phyloP scores from a whole-genome alignment of 2,888 invertebrate species.

The Pseudanteris insignis region DNA sequence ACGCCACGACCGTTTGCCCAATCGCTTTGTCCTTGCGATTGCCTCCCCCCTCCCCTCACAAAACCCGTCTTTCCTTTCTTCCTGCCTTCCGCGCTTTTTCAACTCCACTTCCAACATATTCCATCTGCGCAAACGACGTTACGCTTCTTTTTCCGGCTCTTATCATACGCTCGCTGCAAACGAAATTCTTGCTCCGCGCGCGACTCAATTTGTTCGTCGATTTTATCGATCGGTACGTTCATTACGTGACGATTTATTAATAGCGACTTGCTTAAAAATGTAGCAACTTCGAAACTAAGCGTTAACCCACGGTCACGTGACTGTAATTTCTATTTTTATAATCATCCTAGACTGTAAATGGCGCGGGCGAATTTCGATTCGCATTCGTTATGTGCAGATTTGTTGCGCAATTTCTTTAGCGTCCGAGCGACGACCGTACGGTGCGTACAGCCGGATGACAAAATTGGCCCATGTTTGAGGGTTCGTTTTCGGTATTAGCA shows the following conservation, averaged over 20 bases:
- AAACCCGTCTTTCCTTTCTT: constrained; percentile 16
- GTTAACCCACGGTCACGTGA: constrained; percentile 30
- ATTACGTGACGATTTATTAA: constrained; percentile 37
- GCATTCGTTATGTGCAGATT: neutral
- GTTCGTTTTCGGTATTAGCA: too few relatives aligned
- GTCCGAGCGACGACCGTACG: neutral
- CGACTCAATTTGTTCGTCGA: constrained; percentile 9
- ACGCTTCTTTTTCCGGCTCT: too few relatives aligned
- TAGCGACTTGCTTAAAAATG: constrained; percentile 28
- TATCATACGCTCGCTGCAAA: too few relatives aligned
- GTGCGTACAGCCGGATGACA: neutral
- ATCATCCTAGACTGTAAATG: constrained; percentile 8
- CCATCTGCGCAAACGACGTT: neutral
- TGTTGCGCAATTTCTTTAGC: constrained; percentile 4
- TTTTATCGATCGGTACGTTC: constrained; percentile 33
- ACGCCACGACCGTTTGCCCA: constrained; percentile 14
- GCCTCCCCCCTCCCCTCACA: constrained; percentile 5
- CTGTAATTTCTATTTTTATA: constrained; percentile 26
- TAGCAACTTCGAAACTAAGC: constrained; percentile 26
- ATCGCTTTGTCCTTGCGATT: constrained; percentile 38
- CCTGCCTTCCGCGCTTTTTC: constrained; percentile 17
- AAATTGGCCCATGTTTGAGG: too few relatives aligned
- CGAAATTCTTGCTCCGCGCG: too few relatives aligned
- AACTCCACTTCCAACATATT: constrained; percentile 1
- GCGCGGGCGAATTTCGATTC: constrained; percentile 1